Base-by-base conservation (phyloP, 2,888 invertebrate genomes). In the Serripes groenlandicus region DNA sequence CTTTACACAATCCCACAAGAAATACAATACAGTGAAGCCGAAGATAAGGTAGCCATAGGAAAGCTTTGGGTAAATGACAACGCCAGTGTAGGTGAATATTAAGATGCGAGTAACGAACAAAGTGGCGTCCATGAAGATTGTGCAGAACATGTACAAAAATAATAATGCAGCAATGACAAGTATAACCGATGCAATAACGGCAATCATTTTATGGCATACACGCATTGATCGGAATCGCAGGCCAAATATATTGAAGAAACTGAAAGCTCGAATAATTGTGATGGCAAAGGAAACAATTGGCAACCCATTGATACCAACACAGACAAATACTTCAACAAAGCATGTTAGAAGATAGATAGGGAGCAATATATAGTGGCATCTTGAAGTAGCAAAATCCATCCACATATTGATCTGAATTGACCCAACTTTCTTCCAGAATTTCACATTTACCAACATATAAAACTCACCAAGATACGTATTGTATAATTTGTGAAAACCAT, bases 31-130 rank as follows among this genome's bases (percentile, higher is more conserved):
- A 0, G 88, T 88, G 5, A 82, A 70, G 4, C 37, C 56, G 62
- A 88, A 85, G 7, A 88, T 83, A 0, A 88, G 35, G 37, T 88
- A 88, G 2, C 88, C 88, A 32, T 85, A 85, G 0, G 88, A 80
- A 1, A 76, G 49, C 35, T 80, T 83, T 15, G 88, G 86, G 37
- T 85, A 84, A 15, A 83, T 74, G 30, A 88, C 75, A 3, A 88
- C 75, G 9, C 88, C 88, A 11, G 85, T 87, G 72, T 82, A 88
- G 15, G 86, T 87, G 23, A 86, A 88, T 11, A 88, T 82, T 3
- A 68, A 68, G 21, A 88, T 72, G 26, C 84, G 73, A 0, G 80
- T 73, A 11, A 87, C 28, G 54, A 88, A 88, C 15, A 87, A 42
- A 49, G 73, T 80, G 15, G 85, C 86, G 32, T 86, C 88, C 11